Conservation (phyloP, 2,113 vertebrate genomes). For the Microcebus ravelobensis region DNA sequence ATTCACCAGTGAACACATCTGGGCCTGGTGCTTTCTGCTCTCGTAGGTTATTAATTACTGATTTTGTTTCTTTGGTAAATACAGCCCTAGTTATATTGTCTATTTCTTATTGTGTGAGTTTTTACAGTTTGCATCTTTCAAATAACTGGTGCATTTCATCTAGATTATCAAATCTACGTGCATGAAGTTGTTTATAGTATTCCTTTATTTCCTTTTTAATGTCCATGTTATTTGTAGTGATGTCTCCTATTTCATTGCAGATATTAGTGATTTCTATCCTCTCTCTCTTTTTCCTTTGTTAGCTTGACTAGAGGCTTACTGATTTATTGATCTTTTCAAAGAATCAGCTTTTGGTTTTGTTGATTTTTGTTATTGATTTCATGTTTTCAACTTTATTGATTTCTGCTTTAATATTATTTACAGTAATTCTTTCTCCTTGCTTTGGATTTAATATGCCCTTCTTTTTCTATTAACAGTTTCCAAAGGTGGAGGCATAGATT, state of each 20-base stretch:
- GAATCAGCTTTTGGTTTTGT: background rate
- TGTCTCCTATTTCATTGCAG: background rate
- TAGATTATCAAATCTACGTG: background rate
- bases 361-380: background rate
- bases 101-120: background rate
- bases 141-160: background rate
- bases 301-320: background rate
- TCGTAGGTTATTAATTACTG: background rate
- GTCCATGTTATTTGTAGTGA: background rate
- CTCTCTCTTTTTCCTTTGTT: background rate
- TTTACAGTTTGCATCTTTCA: background rate
- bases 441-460: background rate
- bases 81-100: background rate
- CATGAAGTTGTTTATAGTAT: background rate
- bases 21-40: background rate
- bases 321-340: background rate
- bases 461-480: background rate
- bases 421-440: background rate
- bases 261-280: background rate
- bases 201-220: background rate
- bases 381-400: background rate
- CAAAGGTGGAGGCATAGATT: background rate
- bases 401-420: background rate
- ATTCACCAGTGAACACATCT: background rate
- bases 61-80: background rate